These are phyloP conservation scores for Acleris sparsana DNA, from an alignment of 2,888 invertebrate genomes.

Conservation along the genomic window DNA sequence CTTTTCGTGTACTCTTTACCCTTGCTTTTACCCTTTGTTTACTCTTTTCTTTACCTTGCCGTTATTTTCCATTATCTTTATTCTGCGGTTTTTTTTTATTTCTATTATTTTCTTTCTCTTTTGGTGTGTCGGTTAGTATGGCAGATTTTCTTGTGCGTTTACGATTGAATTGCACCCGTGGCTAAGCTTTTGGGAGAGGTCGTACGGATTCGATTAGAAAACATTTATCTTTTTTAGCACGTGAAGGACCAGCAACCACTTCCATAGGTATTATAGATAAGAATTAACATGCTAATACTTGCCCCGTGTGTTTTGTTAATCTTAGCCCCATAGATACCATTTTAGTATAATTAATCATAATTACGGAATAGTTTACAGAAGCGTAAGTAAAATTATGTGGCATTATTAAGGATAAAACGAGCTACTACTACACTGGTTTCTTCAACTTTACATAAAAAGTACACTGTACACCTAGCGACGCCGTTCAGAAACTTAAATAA, in stretches of 20 bases:
- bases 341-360: too few species aligned
- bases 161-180: conserved; percentile 9
- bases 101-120: conserved; percentile 8
- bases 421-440: too few species aligned
- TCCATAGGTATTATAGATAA: conserved; percentile 3
- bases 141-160: conserved; percentile 18
- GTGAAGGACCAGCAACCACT: conserved; percentile 5
- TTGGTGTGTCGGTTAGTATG: conserved; percentile 21
- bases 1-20: conserved; percentile 4
- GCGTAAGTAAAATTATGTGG: conserved; percentile 1
- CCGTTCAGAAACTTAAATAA: too few species aligned
- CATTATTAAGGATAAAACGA: conserved; percentile 12
- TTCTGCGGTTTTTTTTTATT: neutral
- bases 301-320: too few species aligned
- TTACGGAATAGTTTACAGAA: too few species aligned
- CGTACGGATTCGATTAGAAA: neutral
- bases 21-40: neutral
- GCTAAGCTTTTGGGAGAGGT: conserved; percentile 4
- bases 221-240: neutral
- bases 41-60: neutral
- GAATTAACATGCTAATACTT: too few species aligned
- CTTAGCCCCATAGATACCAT: too few species aligned
- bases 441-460: too few species aligned
- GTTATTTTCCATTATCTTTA: conserved; percentile 1
- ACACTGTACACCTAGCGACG: too few species aligned